Conservation (phyloP, 2,113 vertebrate genomes). For the Neogobius melanostomus region DNA sequence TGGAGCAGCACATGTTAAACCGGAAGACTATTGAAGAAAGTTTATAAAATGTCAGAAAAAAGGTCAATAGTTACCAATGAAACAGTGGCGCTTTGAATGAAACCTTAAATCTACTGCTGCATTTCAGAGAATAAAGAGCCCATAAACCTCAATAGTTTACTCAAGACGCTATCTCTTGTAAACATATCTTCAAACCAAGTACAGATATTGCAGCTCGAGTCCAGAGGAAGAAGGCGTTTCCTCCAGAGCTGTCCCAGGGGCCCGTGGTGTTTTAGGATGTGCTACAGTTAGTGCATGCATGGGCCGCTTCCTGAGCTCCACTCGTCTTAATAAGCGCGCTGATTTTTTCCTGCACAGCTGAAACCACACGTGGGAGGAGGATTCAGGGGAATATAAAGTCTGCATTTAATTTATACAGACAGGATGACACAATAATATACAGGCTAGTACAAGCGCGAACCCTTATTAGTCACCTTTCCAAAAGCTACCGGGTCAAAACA, state of each 20-base stretch:
- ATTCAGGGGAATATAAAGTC: slow-evolving; percentile 33
- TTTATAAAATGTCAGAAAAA: no score
- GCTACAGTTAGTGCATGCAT: slow-evolving; percentile 49
- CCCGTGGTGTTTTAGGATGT: slow-evolving; percentile 67
- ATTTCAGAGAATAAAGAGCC: no score
- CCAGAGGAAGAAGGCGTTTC: slow-evolving; percentile 69
- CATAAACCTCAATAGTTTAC: background rate
- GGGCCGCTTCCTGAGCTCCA: slow-evolving; percentile 59
- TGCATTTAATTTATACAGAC: slow-evolving; percentile 22
- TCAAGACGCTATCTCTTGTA: background rate
- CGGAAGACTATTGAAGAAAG: no score
- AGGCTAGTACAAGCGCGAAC: background rate
- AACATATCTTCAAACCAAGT: slow-evolving; percentile 28
- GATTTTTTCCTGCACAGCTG: slow-evolving; percentile 44
- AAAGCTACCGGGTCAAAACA: slow-evolving; percentile 18
- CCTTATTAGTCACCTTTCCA: slow-evolving; percentile 1
- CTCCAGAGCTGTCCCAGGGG: slow-evolving; percentile 55
- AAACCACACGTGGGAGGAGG: slow-evolving; percentile 46
- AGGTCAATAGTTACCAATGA: no score
- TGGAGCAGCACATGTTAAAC: no score
- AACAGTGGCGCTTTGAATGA: no score
- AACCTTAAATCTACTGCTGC: no score
- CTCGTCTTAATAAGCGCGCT: slow-evolving; percentile 47
- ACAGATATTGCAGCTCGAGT: slow-evolving; percentile 21
- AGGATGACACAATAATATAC: slow-evolving; percentile 9